Conservation (phyloP, 35 echinoderm and acorn worm species). For the Apostichopus californicus region DNA sequence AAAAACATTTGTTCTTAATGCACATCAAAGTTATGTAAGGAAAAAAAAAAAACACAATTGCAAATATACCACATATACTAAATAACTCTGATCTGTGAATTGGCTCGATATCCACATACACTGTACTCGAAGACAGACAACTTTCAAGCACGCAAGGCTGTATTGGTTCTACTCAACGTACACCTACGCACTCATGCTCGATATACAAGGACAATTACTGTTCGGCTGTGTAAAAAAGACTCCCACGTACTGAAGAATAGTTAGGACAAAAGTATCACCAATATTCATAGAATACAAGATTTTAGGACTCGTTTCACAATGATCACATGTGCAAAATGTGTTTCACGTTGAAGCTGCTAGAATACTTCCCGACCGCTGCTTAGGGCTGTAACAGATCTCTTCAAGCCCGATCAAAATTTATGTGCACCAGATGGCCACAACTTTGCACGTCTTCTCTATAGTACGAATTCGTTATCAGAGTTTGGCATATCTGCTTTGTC, state of each 20-base stretch:
- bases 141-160: conserved; percentile 15
- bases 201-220: not conserved
- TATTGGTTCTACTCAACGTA: conserved; percentile 16
- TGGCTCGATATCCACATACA: not conserved
- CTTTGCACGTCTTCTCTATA: not conserved
- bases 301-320: conserved; percentile 51
- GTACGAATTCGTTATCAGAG: too few relatives aligned
- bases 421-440: not conserved
- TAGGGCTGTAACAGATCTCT: too few relatives aligned
- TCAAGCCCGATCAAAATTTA: too few relatives aligned
- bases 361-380: not conserved
- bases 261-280: conserved; percentile 14
- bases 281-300: conserved; percentile 5
- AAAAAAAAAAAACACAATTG: not conserved
- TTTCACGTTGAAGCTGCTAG: conserved; percentile 28
- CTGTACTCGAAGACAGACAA: not conserved
- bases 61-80: not conserved
- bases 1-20: not conserved
- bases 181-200: conserved; percentile 25
- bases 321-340: conserved; percentile 48
- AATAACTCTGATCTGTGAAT: too few relatives aligned
- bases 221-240: conserved; percentile 35
- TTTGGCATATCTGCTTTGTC: too few relatives aligned
- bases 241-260: conserved; percentile 26
- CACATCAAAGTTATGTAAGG: not conserved